Percentiles rank a stretch among this genome's conserved stretches.
These are phyloP conservation scores for Hucho hucho DNA, from an alignment of 2,113 vertebrate species.

Conservation along the genomic window DNA sequence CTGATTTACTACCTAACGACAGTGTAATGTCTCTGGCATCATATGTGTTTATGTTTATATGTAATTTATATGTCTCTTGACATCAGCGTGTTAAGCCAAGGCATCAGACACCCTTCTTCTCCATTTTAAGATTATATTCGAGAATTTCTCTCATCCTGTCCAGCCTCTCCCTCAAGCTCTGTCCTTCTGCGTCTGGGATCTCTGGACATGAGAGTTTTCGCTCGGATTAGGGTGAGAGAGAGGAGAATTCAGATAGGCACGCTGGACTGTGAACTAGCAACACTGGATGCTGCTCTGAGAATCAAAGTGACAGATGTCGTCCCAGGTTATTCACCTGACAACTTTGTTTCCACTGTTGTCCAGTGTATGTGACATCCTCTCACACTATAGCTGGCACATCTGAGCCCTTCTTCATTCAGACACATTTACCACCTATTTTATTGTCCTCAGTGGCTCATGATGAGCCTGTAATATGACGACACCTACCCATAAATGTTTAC, in stretches of 20 bases:
- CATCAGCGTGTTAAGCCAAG: not conserved
- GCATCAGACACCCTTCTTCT: not conserved
- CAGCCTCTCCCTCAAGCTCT: conserved; percentile 47
- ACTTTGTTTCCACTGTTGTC: conserved; percentile 51
- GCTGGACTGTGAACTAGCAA: conserved; percentile 53
- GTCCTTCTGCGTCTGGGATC: conserved; percentile 35
- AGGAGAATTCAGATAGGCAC: conserved; percentile 51
- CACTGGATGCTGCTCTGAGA: conserved; percentile 42
- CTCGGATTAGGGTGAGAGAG: conserved; percentile 41
- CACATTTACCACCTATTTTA: conserved; percentile 20
- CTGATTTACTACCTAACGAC: not conserved
- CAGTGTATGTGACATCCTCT: conserved; percentile 49
- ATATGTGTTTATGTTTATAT: not conserved
- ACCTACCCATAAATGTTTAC: not conserved
- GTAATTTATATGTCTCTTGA: not conserved
- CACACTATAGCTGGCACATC: conserved; percentile 31
- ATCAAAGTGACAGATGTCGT: conserved; percentile 73
- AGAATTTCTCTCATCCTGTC: conserved; percentile 36
- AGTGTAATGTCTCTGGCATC: not conserved
- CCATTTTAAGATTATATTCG: conserved; percentile 28
- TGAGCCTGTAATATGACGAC: not conserved
- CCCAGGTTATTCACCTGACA: conserved; percentile 66
- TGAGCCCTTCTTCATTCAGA: not conserved
- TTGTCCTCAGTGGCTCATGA: not conserved
- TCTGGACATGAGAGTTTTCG: conserved; percentile 35